Conservation (phyloP, 2,113 vertebrate genomes). For the Brevimyrus niger region DNA sequence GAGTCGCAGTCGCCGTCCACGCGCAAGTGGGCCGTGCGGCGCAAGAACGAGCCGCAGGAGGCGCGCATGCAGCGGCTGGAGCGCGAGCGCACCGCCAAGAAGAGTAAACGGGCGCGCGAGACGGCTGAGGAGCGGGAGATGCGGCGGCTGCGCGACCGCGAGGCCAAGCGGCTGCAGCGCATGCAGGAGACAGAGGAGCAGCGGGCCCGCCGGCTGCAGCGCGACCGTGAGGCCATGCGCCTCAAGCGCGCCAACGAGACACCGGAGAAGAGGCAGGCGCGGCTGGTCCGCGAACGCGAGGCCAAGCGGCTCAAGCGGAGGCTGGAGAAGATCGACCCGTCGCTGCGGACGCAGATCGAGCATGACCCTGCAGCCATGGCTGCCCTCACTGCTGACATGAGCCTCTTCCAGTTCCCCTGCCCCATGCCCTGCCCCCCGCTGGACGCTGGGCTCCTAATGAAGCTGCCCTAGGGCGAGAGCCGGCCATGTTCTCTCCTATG, state of each 20-base stretch:
- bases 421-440: conserved; percentile 57
- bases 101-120: conserved; percentile 86
- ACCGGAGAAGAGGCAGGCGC: conserved; percentile 86
- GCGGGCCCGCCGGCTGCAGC: conserved; percentile 78
- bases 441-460: conserved; percentile 79
- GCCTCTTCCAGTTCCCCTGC: conserved; percentile 81
- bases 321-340: conserved; percentile 94
- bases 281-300: conserved; percentile 87
- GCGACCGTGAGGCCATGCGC: conserved; percentile 93
- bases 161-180: conserved; percentile 90
- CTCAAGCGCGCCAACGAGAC: conserved; percentile 89
- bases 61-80: conserved; percentile 82
- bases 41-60: conserved; percentile 84
- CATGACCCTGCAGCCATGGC: conserved; percentile 94
- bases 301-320: conserved; percentile 90
- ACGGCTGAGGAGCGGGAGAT: conserved; percentile 80
- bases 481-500: background rate
- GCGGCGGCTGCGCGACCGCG: conserved; percentile 82
- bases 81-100: conserved; percentile 89
- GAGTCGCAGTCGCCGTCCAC: conserved; percentile 70
- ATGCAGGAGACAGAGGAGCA: conserved; percentile 93
- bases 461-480: conserved; percentile 48
- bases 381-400: conserved; percentile 90
- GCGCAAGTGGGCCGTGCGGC: conserved; percentile 80
- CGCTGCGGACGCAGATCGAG: conserved; percentile 88